Percentiles rank a stretch among this genome's conserved stretches.
Conservation (phyloP, 1,140 invertebrate species). For the Dendrolimus punctatus region DNA sequence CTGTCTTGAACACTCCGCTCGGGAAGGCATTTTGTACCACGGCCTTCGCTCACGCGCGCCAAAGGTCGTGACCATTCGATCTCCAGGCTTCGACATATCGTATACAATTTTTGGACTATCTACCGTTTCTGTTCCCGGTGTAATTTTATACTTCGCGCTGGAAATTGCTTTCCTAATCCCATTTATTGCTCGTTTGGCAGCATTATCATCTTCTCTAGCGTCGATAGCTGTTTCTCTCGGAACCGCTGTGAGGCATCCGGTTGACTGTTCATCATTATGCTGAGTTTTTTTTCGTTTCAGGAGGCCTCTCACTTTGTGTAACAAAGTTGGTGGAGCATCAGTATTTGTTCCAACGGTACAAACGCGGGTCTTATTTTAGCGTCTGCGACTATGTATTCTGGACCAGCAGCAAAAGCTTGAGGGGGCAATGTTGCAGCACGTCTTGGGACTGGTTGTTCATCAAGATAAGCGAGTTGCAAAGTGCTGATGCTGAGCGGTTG, state of each 20-base stretch:
- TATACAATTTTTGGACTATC: slow-evolving; percentile 62
- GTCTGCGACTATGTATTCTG: slow-evolving; percentile 22
- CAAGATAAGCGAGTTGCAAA: slow-evolving; percentile 52
- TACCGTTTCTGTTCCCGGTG: slow-evolving; percentile 36
- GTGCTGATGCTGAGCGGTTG: slow-evolving; percentile 59
- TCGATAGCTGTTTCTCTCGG: slow-evolving; percentile 26
- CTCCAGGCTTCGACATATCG: slow-evolving; percentile 50
- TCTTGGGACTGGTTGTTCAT: slow-evolving; percentile 39
- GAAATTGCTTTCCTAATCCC: slow-evolving; percentile 46
- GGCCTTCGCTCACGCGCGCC: slow-evolving; percentile 34
- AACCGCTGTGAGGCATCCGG: slow-evolving; percentile 30
- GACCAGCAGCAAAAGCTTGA: slow-evolving; percentile 30
- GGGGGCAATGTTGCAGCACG: slow-evolving; percentile 40
- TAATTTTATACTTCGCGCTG: slow-evolving; percentile 49
- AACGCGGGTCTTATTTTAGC: slow-evolving; percentile 15
- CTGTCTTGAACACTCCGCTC: slow-evolving; percentile 27
- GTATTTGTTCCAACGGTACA: slow-evolving; percentile 63
- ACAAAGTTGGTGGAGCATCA: slow-evolving; percentile 41
- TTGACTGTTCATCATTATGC: slow-evolving; percentile 13
- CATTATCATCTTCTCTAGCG: slow-evolving; percentile 30
- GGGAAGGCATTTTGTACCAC: slow-evolving; percentile 43
- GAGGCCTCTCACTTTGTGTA: slow-evolving; percentile 25
- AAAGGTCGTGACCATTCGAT: slow-evolving; percentile 54
- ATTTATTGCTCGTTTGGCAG: slow-evolving; percentile 32
- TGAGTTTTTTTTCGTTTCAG: slow-evolving; percentile 26